A percentile compares a stretch with the other conserved stretches of the same genome.
Evolutionary conservation across 2,113 vertebrate species (phyloP).

Genomic region (Solea solea): DNA sequence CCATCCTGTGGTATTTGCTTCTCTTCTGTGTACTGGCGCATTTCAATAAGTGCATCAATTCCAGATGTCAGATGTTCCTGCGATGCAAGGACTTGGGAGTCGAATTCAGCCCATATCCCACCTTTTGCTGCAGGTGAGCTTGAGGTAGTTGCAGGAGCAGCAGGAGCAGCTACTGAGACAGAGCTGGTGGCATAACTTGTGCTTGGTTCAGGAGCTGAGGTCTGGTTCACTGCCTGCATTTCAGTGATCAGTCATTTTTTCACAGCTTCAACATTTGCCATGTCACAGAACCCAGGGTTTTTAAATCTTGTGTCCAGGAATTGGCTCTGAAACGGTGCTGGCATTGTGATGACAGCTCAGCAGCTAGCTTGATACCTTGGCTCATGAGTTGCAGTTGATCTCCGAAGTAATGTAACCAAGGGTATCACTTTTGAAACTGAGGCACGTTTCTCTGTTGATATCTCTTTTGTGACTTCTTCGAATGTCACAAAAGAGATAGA

Average conservation of each 20-base stretch:
- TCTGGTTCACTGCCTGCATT: neutral
- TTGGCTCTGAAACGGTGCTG: neutral
- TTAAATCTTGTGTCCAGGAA: neutral
- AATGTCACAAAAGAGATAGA: too few species aligned
- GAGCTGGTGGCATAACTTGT: neutral
- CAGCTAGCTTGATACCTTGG: conserved; percentile 1
- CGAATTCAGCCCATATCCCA: neutral
- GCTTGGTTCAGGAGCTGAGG: neutral
- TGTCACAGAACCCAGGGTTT: neutral
- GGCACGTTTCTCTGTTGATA: neutral
- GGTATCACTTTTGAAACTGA: too few species aligned
- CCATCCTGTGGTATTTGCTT: neutral
- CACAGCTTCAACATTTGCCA: neutral
- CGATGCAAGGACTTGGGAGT: neutral
- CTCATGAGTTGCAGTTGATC: neutral
- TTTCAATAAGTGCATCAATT: neutral
- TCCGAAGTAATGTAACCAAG: neutral
- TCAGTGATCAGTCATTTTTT: neutral
- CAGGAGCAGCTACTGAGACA: neutral
- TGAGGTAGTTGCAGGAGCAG: neutral
- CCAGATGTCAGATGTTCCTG: neutral
- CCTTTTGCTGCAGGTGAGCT: conserved; percentile 1
- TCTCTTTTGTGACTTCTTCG: neutral
- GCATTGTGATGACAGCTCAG: neutral
- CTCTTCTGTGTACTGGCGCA: neutral